Evolutionary conservation across 2,888 invertebrate species (phyloP).

Genomic region (Eueremaeus valkanovi): DNA sequence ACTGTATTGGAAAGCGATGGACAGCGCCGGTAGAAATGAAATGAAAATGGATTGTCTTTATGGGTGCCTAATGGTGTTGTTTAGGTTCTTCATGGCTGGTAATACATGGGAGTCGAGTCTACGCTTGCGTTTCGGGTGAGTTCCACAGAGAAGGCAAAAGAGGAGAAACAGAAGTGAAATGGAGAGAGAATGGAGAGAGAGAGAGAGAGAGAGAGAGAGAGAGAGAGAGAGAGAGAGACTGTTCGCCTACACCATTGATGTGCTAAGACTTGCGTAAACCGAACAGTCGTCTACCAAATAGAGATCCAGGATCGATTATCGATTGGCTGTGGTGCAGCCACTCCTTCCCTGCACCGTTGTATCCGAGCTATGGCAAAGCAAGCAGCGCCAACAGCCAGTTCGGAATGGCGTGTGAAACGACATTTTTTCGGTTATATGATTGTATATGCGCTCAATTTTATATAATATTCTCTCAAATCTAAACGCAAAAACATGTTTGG

Average conservation of each 20-base stretch:
- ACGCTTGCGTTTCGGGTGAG: not conserved
- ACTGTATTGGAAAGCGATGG: not conserved
- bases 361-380: not conserved
- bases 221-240: not conserved
- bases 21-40: slow-evolving; percentile 11
- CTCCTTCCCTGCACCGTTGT: not conserved
- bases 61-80: not conserved
- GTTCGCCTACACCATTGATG: slow-evolving; percentile 17
- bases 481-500: slow-evolving; percentile 7
- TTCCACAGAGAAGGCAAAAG: too few species aligned
- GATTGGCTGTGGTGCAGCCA: slow-evolving; percentile 15
- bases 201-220: not conserved
- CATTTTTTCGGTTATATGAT: not conserved
- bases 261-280: slow-evolving; percentile 2
- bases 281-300: not conserved
- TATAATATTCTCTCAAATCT: not conserved
- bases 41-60: slow-evolving; percentile 1
- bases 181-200: too few species aligned
- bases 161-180: too few species aligned
- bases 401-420: slow-evolving; percentile 13
- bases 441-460: not conserved
- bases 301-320: slow-evolving; percentile 18
- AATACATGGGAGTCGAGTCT: not conserved
- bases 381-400: not conserved
- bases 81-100: slow-evolving; percentile 17